Conservation (phyloP, 2,888 invertebrate genomes). For the Calameuta pallipes region DNA sequence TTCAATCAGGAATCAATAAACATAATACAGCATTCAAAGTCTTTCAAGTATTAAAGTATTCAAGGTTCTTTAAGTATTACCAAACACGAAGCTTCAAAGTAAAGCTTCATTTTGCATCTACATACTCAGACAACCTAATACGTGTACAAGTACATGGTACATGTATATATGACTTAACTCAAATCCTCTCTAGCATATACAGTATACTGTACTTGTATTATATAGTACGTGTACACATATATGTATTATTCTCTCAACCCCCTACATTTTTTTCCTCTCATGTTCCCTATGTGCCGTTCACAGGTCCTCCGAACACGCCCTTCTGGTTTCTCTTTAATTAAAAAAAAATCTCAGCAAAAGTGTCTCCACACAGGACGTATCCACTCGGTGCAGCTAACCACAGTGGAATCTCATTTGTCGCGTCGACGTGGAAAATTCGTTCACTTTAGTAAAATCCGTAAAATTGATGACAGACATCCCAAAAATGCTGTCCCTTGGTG, state of each 20-base stretch:
- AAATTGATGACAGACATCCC: neutral
- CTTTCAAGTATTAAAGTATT: too few species aligned
- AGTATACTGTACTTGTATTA: neutral
- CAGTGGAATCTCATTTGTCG: neutral
- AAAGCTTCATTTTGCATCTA: neutral
- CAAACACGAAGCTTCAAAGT: neutral
- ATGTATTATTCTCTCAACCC: neutral
- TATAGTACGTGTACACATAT: neutral
- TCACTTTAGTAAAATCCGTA: neutral
- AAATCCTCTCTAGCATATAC: neutral
- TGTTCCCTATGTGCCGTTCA: neutral
- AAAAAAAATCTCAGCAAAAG: constrained; percentile 30
- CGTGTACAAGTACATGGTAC: neutral
- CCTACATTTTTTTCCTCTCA: neutral
- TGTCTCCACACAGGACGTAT: neutral
- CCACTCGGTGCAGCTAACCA: neutral
- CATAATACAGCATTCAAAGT: too few species aligned
- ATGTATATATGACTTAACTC: too few species aligned
- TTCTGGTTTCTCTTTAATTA: constrained; percentile 43
- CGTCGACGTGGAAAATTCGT: neutral
- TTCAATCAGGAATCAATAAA: too few species aligned
- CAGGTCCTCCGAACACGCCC: constrained; percentile 12
- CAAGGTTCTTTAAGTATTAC: too few species aligned
- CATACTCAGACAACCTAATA: neutral
- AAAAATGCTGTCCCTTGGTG: too few species aligned